Evolutionary conservation across 2,797 vertebrate genomes (phyloP).

Genomic region (Naso thynnoides): DNA sequence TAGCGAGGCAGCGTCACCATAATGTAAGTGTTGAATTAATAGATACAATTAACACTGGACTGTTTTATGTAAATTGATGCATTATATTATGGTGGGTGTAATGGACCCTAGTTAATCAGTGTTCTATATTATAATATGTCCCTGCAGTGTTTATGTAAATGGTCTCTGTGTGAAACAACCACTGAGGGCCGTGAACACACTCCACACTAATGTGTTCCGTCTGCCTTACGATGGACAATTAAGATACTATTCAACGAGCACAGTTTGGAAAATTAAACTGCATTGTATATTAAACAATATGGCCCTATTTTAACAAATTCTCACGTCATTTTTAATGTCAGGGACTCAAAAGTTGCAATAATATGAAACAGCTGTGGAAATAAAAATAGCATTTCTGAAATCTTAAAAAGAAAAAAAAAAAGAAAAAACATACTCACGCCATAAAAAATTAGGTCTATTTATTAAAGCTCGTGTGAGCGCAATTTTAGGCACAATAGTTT

Average conservation of each 20-base stretch:
- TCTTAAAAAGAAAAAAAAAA: background rate
- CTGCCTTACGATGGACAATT: conserved; percentile 18
- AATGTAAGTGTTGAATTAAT: conserved; percentile 10
- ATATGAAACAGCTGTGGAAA: background rate
- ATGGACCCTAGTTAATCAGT: conserved; percentile 24
- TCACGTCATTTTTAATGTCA: conserved; percentile 15
- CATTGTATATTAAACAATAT: background rate
- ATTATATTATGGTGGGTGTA: background rate
- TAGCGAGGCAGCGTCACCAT: background rate
- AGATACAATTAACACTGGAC: conserved; percentile 15
- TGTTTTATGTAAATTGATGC: conserved; percentile 24
- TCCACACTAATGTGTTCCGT: background rate
- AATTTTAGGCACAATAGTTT: conserved; percentile 25
- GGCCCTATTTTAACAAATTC: background rate
- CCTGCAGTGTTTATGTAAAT: conserved; percentile 20
- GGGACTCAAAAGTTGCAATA: conserved; percentile 3
- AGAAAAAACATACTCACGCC: background rate
- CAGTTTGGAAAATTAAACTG: conserved; percentile 8
- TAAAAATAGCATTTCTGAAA: conserved; percentile 1
- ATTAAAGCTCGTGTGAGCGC: conserved; percentile 6
- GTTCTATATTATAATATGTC: background rate
- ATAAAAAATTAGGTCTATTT: conserved; percentile 7
- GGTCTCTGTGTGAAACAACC: background rate
- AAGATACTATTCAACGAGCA: conserved; percentile 20
- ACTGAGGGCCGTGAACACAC: conserved; percentile 15